Evolutionary conservation across 2,113 vertebrate genomes (phyloP).

Genomic region (Fregata magnificens): DNA sequence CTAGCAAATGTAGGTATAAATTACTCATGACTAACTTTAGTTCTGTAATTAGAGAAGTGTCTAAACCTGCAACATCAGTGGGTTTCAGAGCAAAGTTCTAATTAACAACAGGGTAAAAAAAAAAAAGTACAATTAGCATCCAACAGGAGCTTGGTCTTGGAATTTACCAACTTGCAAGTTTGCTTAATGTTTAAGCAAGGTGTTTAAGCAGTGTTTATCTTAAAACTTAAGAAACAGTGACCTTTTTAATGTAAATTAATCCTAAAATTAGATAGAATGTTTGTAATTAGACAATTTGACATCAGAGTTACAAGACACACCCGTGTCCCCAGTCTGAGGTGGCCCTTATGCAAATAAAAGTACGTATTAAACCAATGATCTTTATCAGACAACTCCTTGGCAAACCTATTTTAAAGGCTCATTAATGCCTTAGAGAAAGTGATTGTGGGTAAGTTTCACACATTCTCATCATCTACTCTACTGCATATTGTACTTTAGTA

Average conservation of each 20-base stretch:
- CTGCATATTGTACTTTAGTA: neutral
- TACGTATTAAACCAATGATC: neutral
- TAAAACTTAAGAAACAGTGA: neutral
- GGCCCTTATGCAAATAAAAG: neutral
- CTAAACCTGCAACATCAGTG: neutral
- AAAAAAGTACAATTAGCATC: neutral
- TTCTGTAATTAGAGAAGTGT: neutral
- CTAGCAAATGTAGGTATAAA: neutral
- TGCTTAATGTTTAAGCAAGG: neutral
- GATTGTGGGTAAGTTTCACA: neutral
- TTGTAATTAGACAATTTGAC: neutral
- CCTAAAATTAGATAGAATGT: neutral
- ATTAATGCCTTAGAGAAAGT: neutral
- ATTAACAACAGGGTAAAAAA: neutral
- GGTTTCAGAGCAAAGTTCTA: neutral
- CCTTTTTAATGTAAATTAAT: neutral
- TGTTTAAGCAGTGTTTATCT: neutral
- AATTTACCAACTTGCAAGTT: neutral
- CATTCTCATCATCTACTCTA: neutral
- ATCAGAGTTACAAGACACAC: neutral
- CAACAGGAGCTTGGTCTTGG: neutral
- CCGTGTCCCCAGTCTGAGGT: neutral
- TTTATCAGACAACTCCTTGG: neutral
- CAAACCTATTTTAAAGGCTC: neutral
- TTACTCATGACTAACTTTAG: neutral